Percentiles rank a stretch among this genome's conserved stretches.
These are phyloP conservation scores for Myopa tessellatipennis DNA, from an alignment of 2,888 invertebrate genomes.

Conservation along the genomic window DNA sequence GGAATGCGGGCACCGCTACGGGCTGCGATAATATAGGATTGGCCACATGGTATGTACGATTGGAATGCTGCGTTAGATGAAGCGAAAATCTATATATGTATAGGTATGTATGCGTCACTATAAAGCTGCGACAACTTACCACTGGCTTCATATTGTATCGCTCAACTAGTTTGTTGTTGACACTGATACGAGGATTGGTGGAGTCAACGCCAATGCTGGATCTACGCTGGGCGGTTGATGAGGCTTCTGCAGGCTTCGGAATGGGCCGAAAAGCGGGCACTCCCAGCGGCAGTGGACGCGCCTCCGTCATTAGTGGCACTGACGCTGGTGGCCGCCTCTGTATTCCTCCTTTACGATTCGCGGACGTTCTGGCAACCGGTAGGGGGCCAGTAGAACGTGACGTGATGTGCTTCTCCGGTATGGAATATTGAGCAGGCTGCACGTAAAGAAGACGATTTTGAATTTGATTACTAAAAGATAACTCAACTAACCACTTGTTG, in stretches of 20 bases:
- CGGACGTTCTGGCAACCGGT: constrained; percentile 44
- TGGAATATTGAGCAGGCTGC: constrained; percentile 47
- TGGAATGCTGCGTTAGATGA: constrained; percentile 50
- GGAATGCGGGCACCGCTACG: constrained; percentile 69
- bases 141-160: constrained; percentile 53
- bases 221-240: constrained; percentile 56
- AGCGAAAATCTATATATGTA: not conserved
- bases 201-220: constrained; percentile 57
- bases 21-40: constrained; percentile 55
- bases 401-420: constrained; percentile 59
- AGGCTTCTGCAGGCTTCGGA: constrained; percentile 69
- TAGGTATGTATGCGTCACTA: not conserved
- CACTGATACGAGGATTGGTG: constrained; percentile 58
- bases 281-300: constrained; percentile 72
- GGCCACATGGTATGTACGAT: constrained; percentile 61
- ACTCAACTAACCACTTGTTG: constrained; percentile 51
- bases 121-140: constrained; percentile 29
- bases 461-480: not conserved
- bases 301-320: constrained; percentile 68
- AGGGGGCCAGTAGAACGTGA: constrained; percentile 58
- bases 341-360: constrained; percentile 39
- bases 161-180: constrained; percentile 59
- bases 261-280: constrained; percentile 85
- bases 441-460: constrained; percentile 10
- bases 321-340: constrained; percentile 39